A percentile compares a stretch with the other conserved stretches of the same genome.
phyloP scores from a whole-genome alignment of 2,113 vertebrate species.

The Alectura lathami region DNA sequence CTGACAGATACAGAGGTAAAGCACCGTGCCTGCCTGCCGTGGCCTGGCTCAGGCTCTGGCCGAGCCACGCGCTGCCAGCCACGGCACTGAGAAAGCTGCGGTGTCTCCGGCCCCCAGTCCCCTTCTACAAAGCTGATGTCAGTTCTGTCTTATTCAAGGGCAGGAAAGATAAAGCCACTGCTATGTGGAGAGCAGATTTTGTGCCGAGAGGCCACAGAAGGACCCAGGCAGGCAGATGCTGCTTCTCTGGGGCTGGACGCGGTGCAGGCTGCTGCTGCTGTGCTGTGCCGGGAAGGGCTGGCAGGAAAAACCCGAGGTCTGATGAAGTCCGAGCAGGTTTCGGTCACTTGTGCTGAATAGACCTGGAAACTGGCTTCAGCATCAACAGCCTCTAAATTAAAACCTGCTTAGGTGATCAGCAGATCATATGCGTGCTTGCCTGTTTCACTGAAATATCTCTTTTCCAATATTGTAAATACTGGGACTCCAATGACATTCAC shows the following conservation, averaged over 20 bases:
- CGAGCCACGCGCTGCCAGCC: not conserved
- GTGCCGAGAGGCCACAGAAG: not conserved
- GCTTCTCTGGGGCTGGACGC: not conserved
- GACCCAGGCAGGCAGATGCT: conserved; percentile 22
- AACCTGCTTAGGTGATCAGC: conserved; percentile 24
- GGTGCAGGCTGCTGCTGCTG: not conserved
- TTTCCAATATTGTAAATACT: not conserved
- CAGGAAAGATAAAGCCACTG: not conserved
- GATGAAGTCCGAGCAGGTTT: not conserved
- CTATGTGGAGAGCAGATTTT: not conserved
- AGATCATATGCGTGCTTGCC: not conserved
- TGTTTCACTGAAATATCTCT: not conserved
- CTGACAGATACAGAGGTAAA: not conserved
- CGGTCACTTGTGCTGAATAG: not conserved
- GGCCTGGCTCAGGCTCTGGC: not conserved
- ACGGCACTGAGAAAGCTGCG: fast-evolving
- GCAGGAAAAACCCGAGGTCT: not conserved
- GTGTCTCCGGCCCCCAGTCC: fast-evolving
- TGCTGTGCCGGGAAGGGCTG: not conserved
- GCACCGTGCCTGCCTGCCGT: not conserved
- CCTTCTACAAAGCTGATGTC: not conserved
- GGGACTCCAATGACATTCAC: conserved; percentile 11
- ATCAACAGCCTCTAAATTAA: conserved; percentile 29
- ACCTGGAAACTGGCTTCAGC: not conserved
- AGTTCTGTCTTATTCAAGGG: not conserved